Conservation (phyloP, 2,113 vertebrate species). For the Callorhinus ursinus region DNA sequence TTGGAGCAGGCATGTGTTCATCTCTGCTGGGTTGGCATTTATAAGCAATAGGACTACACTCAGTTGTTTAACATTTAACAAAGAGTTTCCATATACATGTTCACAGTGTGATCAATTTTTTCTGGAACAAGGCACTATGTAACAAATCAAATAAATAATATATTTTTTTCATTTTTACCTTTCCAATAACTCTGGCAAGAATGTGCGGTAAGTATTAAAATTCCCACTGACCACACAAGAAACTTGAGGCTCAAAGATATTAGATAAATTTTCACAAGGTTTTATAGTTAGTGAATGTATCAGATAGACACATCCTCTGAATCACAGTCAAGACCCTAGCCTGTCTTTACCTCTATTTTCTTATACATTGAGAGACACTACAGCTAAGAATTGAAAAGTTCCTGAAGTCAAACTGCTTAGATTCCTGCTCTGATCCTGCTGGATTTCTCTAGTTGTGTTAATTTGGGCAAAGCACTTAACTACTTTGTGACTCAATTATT, state of each 20-base stretch:
- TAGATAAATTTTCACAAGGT: neutral
- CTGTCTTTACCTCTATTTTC: neutral
- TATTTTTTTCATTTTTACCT: neutral
- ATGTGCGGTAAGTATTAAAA: neutral
- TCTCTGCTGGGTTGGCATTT: neutral
- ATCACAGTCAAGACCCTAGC: accelerated
- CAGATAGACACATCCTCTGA: neutral
- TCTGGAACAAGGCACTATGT: neutral
- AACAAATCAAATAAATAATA: neutral
- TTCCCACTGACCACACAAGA: neutral
- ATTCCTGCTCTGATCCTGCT: neutral
- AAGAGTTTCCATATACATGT: neutral
- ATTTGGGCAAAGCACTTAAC: neutral
- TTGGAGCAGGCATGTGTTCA: neutral
- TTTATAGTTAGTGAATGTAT: neutral
- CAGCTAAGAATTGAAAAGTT: neutral
- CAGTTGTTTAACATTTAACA: neutral
- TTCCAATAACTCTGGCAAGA: neutral
- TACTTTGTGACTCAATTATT: neutral
- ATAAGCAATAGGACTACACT: neutral
- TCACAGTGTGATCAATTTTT: neutral
- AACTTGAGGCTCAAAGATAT: neutral
- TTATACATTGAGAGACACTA: neutral
- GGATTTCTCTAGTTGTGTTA: neutral
- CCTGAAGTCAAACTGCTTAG: neutral